Conservation (phyloP, 2,888 invertebrate species). For the Zygothrica quintamaculata region DNA sequence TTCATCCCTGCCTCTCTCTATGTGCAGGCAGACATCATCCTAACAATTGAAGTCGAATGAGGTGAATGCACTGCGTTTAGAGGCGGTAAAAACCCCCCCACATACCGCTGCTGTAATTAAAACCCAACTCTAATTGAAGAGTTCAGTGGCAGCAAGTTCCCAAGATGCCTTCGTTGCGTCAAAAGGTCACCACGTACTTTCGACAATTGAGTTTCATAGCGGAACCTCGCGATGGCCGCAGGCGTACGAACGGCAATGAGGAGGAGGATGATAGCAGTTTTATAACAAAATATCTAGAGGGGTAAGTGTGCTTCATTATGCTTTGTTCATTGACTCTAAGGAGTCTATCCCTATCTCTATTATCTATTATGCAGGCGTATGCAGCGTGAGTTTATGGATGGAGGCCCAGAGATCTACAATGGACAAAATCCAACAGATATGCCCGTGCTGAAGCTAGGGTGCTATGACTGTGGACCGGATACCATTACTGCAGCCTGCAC, state of each 20-base stretch:
- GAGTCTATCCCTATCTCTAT: not conserved
- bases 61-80: constrained; percentile 53
- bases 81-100: constrained; percentile 46
- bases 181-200: constrained; percentile 90
- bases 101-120: constrained; percentile 40
- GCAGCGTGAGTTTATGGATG: constrained; percentile 80
- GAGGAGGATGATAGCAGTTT: constrained; percentile 88
- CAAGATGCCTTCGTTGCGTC: constrained; percentile 89
- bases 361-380: constrained; percentile 73
- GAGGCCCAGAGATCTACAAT: constrained; percentile 86
- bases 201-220: constrained; percentile 89
- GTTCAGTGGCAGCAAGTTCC: constrained; percentile 29
- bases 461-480: constrained; percentile 85
- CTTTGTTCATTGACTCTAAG: not conserved
- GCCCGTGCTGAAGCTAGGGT: constrained; percentile 87
- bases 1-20: constrained; percentile 16
- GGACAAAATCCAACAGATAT: constrained; percentile 90
- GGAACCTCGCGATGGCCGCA: constrained; percentile 86
- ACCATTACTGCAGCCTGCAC: constrained; percentile 90
- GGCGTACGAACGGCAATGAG: constrained; percentile 80
- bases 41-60: constrained; percentile 66
- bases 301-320: constrained; percentile 85
- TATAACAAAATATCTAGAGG: constrained; percentile 89
- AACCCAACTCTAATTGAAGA: constrained; percentile 42
- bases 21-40: constrained; percentile 43